These are phyloP conservation scores for Avahi laniger DNA, from an alignment of 2,797 vertebrate genomes.

Conservation along the genomic window DNA sequence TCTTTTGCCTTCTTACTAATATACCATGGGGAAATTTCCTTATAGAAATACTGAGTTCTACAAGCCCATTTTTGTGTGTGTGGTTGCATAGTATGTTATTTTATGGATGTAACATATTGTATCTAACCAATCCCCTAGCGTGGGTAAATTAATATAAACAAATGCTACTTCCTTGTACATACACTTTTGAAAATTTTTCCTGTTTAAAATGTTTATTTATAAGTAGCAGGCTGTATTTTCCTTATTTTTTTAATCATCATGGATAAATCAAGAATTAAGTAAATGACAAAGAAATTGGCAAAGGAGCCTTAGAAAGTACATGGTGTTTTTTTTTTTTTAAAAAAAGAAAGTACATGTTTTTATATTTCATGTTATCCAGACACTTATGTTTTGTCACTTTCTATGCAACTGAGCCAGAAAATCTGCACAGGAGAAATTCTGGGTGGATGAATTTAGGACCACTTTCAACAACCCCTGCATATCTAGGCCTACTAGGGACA, in stretches of 20 bases:
- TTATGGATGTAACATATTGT: not conserved
- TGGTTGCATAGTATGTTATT: not conserved
- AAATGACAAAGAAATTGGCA: not conserved
- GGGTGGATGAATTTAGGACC: not conserved
- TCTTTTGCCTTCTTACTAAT: conserved; percentile 22
- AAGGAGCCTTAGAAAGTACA: not conserved
- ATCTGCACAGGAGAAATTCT: not conserved
- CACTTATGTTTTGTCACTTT: not conserved
- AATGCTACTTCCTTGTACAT: not conserved
- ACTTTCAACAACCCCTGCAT: not conserved
- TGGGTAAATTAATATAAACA: conserved; percentile 26
- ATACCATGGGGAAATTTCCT: not conserved
- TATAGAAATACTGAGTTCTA: not conserved
- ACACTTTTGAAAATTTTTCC: not conserved
- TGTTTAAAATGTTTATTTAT: conserved; percentile 42
- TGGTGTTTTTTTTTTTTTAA: not conserved
- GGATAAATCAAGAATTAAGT: not conserved
- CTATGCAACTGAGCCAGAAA: not conserved
- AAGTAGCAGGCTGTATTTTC: not conserved
- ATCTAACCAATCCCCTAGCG: not conserved
- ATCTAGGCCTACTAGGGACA: rapidly evolving
- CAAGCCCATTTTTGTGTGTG: not conserved
- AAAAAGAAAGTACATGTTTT: not conserved
- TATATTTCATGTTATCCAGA: not conserved
- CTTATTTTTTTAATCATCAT: not conserved